Conservation (phyloP, 2,888 invertebrate genomes). For the Leptinotarsa tumamoca region DNA sequence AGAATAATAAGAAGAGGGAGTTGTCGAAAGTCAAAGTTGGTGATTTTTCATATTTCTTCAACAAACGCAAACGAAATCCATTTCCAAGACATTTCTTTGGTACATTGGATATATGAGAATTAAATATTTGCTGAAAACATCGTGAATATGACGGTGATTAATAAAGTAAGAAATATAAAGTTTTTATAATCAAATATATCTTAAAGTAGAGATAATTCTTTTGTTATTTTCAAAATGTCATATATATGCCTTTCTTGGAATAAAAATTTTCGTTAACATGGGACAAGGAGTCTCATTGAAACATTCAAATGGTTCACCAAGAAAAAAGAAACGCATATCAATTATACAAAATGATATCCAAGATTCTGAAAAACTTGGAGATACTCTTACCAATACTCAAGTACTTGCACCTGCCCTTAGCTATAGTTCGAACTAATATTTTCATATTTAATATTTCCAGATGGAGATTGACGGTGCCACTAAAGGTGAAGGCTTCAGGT, state of each 20-base stretch:
- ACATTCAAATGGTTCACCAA: conserved; percentile 32
- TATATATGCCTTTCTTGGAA: conserved; percentile 29
- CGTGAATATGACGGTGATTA: conserved; percentile 51
- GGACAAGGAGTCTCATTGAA: conserved; percentile 48
- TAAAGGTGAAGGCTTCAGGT: conserved; percentile 90
- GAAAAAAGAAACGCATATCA: conserved; percentile 31
- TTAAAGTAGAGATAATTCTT: conserved; percentile 21
- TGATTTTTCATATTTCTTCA: conserved; percentile 7
- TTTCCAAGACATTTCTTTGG: not conserved
- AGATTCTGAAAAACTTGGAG: conserved; percentile 17
- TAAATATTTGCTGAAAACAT: not conserved
- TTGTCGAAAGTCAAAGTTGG: not conserved
- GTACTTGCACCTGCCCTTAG: conserved; percentile 6
- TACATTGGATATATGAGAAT: not conserved
- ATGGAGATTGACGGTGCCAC: conserved; percentile 80
- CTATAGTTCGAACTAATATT: not conserved
- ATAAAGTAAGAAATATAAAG: conserved; percentile 48
- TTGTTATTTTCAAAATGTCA: conserved; percentile 44
- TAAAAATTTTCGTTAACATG: conserved; percentile 46
- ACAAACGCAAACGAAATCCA: not conserved
- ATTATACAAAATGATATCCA: conserved; percentile 15
- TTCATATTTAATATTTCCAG: conserved; percentile 61
- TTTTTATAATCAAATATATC: conserved; percentile 23
- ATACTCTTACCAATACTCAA: not conserved
- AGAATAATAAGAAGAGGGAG: no score